Evolutionary conservation across 2,888 invertebrate genomes (phyloP).

Genomic region (Parapristionchus giblindavisi): DNA sequence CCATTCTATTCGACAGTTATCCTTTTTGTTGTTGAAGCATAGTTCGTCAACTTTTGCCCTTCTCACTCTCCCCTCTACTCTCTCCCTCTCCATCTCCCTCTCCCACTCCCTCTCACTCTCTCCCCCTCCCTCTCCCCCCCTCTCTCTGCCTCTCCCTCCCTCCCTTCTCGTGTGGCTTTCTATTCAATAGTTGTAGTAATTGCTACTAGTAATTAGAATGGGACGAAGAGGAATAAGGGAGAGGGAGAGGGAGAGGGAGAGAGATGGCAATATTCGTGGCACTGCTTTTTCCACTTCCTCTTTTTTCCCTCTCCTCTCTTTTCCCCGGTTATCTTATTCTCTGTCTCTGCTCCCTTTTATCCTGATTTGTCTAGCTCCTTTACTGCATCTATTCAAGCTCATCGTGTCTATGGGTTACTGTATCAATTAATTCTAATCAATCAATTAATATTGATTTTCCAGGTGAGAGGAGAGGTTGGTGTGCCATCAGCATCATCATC

Average conservation of each 20-base stretch:
- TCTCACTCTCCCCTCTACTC: too few species aligned
- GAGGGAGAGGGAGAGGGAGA: slow-evolving; percentile 3
- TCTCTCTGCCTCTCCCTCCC: slow-evolving; percentile 8
- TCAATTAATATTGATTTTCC: slow-evolving; percentile 8
- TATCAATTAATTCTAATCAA: background rate
- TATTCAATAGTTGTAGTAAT: slow-evolving; percentile 29
- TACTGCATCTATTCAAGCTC: slow-evolving; percentile 4
- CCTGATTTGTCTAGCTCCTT: background rate
- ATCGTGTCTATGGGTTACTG: background rate
- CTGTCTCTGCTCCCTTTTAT: background rate
- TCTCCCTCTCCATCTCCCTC: too few species aligned
- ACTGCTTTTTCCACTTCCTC: background rate
- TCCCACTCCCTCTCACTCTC: too few species aligned
- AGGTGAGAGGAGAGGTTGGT: background rate
- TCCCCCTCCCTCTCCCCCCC: background rate
- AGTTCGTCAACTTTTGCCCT: too few species aligned
- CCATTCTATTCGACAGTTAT: too few species aligned
- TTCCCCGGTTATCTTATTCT: background rate
- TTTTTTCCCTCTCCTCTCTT: background rate
- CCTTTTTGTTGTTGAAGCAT: too few species aligned
- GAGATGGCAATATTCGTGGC: background rate
- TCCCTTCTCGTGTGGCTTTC: background rate
- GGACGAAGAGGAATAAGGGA: background rate
- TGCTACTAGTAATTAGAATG: slow-evolving; percentile 29
- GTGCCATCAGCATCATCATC: too few species aligned